A percentile compares a stretch with the other conserved stretches of the same genome.
These are phyloP conservation scores for Lasioglossum pauxillum DNA, from an alignment of 2,888 invertebrate genomes.

Conservation along the genomic window DNA sequence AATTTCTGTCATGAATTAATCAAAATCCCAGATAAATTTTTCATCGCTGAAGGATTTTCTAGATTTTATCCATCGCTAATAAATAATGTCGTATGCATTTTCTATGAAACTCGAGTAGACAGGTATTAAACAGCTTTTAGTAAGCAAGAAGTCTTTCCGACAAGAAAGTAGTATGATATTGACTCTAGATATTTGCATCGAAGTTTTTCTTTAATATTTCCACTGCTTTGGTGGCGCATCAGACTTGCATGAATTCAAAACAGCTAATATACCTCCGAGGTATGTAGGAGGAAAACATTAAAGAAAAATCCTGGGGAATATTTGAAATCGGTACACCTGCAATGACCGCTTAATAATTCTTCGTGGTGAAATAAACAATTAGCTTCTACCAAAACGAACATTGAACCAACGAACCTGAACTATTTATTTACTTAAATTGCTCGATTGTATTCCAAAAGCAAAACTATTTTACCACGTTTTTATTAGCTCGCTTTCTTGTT, in stretches of 20 bases:
- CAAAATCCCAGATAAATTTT: not conserved
- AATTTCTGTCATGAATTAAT: not conserved
- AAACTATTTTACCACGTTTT: too few relatives aligned
- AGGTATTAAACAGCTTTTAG: not conserved
- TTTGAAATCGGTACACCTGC: not conserved
- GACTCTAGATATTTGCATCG: not conserved
- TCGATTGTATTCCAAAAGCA: too few relatives aligned
- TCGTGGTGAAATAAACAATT: not conserved
- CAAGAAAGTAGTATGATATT: not conserved
- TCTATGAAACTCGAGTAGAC: not conserved
- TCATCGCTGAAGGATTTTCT: not conserved
- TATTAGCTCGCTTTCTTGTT: too few relatives aligned
- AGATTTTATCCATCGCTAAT: too few relatives aligned
- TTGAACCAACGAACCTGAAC: not conserved
- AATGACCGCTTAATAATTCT: not conserved
- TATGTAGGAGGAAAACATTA: not conserved
- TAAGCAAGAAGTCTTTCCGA: not conserved
- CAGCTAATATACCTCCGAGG: not conserved
- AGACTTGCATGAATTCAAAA: slow-evolving; percentile 4
- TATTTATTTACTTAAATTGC: not conserved
- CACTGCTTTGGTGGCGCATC: not conserved
- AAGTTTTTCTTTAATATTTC: slow-evolving; percentile 1
- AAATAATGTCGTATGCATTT: not conserved
- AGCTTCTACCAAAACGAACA: not conserved
- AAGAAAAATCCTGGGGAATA: not conserved